Evolutionary conservation across 2,888 invertebrate species (phyloP).

Genomic region (Campoplex nolae): DNA sequence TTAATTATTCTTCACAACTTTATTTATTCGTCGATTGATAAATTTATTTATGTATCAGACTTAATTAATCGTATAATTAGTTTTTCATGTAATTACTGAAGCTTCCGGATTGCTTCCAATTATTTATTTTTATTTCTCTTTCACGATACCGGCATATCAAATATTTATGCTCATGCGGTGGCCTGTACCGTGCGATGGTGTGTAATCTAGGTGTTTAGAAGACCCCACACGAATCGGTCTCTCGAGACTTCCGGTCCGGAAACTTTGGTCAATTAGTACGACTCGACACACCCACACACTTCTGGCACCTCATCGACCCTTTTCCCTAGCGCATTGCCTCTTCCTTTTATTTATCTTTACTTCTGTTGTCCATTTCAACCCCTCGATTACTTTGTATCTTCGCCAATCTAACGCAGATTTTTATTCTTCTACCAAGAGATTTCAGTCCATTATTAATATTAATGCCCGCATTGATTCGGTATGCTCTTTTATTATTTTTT

Average conservation of each 20-base stretch:
- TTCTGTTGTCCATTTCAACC: constrained; percentile 3
- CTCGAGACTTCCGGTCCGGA: constrained; percentile 56
- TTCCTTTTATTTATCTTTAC: constrained; percentile 42
- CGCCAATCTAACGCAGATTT: constrained; percentile 30
- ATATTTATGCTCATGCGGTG: neutral
- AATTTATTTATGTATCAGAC: neutral
- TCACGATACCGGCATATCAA: neutral
- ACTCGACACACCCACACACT: constrained; percentile 56
- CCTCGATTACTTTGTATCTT: constrained; percentile 1
- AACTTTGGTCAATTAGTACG: constrained; percentile 62
- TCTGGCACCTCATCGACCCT: constrained; percentile 31
- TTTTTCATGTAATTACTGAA: neutral
- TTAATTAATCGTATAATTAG: neutral
- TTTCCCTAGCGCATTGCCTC: constrained; percentile 37
- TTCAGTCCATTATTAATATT: constrained; percentile 26
- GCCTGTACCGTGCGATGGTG: neutral
- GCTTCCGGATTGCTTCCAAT: neutral
- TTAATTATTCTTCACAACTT: constrained; percentile 4
- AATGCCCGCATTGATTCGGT: neutral
- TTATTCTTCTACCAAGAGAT: constrained; percentile 1
- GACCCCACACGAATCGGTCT: constrained; percentile 43
- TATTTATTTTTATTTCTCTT: constrained; percentile 13
- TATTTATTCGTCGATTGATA: neutral
- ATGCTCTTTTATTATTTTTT: neutral
- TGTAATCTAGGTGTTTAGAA: neutral